Conservation (phyloP, 1,140 invertebrate genomes). For the Neodiprion virginianus region DNA sequence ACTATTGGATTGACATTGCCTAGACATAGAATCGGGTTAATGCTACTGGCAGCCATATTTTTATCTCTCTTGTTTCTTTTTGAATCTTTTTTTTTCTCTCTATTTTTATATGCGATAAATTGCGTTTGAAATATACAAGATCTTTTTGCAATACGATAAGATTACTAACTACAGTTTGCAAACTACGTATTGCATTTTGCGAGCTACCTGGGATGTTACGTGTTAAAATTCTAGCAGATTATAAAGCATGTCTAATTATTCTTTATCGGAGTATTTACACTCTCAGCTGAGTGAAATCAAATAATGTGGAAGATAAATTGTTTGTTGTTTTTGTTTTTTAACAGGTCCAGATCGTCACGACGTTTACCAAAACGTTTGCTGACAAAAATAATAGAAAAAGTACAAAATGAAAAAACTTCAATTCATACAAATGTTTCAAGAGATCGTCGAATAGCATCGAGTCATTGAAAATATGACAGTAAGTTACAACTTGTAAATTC, state of each 20-base stretch:
- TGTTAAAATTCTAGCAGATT: background rate
- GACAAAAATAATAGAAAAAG: too few relatives aligned
- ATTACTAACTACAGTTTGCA: conserved; percentile 1
- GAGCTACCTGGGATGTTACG: background rate
- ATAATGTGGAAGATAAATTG: too few relatives aligned
- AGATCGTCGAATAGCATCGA: too few relatives aligned
- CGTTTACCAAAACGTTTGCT: too few relatives aligned
- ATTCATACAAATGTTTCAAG: too few relatives aligned
- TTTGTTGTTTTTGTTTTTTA: too few relatives aligned
- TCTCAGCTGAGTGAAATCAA: too few relatives aligned
- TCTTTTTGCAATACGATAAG: background rate
- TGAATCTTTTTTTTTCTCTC: background rate
- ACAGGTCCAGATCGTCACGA: too few relatives aligned
- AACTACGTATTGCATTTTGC: background rate
- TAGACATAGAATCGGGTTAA: background rate
- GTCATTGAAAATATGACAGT: too few relatives aligned
- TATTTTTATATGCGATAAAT: background rate
- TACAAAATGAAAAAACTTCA: too few relatives aligned
- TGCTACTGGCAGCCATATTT: conserved; percentile 6
- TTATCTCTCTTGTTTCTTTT: background rate
- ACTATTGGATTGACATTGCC: too few relatives aligned
- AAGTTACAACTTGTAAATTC: too few relatives aligned
- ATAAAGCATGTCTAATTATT: background rate
- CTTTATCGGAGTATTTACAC: background rate
- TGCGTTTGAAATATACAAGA: background rate